These are phyloP conservation scores for Silurus asotus DNA, from an alignment of 2,113 vertebrate genomes.

Conservation along the genomic window DNA sequence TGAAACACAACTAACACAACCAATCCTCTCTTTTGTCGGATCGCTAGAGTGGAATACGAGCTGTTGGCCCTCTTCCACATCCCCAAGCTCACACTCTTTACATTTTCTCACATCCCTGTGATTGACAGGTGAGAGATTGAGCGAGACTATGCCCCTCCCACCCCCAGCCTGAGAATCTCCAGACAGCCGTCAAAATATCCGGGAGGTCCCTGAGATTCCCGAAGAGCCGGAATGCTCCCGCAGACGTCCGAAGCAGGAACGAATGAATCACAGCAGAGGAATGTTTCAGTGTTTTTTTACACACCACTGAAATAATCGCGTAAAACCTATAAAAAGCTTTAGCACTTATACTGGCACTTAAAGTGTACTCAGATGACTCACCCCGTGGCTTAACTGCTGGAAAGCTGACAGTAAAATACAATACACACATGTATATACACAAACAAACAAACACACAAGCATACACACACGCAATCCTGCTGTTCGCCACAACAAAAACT, in stretches of 20 bases:
- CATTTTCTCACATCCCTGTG: not conserved
- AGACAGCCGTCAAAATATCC: not conserved
- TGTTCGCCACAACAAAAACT: not conserved
- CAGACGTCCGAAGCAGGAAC: not conserved
- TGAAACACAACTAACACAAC: too few species aligned
- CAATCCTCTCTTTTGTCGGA: too few species aligned
- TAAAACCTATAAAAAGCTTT: slow-evolving; percentile 9
- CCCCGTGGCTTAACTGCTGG: not conserved
- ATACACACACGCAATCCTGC: not conserved
- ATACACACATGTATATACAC: not conserved
- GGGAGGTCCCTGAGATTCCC: not conserved
- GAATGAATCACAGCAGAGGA: not conserved
- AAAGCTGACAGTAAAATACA: not conserved
- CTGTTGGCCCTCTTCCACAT: too few species aligned
- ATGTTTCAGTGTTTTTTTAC: not conserved
- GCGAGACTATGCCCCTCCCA: not conserved
- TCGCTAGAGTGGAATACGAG: too few species aligned
- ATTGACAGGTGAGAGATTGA: not conserved
- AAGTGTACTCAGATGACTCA: slow-evolving; percentile 10
- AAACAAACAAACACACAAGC: not conserved
- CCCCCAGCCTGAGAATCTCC: too few species aligned
- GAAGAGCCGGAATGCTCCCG: not conserved
- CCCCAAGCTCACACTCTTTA: too few species aligned
- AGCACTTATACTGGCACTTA: slow-evolving; percentile 5
- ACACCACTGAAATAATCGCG: not conserved